phyloP scores from a whole-genome alignment of 2,113 vertebrate species.

The Oenanthe oenanthe region DNA sequence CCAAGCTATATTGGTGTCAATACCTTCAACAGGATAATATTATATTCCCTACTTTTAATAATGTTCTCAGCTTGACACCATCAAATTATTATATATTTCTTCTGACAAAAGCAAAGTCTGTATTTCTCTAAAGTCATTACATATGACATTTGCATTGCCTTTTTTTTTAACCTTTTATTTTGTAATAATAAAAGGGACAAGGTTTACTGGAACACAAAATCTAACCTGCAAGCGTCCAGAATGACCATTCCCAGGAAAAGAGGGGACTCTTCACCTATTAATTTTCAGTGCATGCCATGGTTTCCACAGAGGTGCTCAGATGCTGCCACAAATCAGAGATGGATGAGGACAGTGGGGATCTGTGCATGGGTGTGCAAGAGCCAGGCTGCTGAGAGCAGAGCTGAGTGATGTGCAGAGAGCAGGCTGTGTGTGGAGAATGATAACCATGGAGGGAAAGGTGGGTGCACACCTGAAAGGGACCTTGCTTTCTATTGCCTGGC shows the following conservation, averaged over 20 bases:
- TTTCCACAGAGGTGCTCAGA: constrained; percentile 5
- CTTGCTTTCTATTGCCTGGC: background rate
- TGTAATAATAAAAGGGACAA: background rate
- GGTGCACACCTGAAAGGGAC: background rate
- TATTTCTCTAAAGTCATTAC: background rate
- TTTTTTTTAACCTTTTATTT: background rate
- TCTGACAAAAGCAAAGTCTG: background rate
- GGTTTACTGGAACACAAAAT: background rate
- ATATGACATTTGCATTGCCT: background rate
- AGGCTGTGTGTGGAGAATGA: constrained; percentile 49
- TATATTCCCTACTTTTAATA: background rate
- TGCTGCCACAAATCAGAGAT: constrained; percentile 2
- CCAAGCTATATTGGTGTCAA: background rate
- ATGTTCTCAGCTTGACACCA: background rate
- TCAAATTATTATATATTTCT: background rate
- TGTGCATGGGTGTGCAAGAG: constrained; percentile 56
- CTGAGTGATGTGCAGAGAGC: constrained; percentile 65
- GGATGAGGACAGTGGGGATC: constrained; percentile 40
- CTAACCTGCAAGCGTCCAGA: background rate
- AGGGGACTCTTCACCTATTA: background rate
- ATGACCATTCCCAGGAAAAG: background rate
- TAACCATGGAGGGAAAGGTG: constrained; percentile 7
- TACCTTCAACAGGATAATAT: background rate
- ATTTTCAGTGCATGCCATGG: background rate
- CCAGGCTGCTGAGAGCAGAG: constrained; percentile 38